Conservation (phyloP, 1,140 invertebrate genomes). For the Sinonovacula constricta region DNA sequence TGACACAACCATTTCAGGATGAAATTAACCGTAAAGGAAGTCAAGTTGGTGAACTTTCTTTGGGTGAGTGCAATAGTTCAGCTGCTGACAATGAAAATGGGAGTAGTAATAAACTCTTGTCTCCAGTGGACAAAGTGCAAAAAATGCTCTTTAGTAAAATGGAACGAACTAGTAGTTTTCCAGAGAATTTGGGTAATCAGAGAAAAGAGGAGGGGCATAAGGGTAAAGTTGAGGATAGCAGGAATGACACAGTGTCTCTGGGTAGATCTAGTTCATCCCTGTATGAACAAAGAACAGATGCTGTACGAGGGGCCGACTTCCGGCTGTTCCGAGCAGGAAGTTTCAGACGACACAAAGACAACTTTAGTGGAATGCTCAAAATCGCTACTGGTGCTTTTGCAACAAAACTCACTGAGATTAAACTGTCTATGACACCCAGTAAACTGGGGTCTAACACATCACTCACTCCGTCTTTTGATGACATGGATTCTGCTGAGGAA, state of each 20-base stretch:
- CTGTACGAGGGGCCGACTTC: constrained; percentile 42
- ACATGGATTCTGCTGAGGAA: constrained; percentile 36
- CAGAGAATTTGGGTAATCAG: constrained; percentile 50
- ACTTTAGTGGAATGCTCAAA: constrained; percentile 72
- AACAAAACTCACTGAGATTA: constrained; percentile 92
- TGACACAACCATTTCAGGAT: constrained; percentile 32
- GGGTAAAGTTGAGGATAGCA: not conserved
- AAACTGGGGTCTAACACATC: constrained; percentile 68
- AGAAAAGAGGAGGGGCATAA: constrained; percentile 5
- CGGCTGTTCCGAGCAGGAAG: constrained; percentile 55
- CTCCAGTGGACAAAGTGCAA: constrained; percentile 55
- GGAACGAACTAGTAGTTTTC: constrained; percentile 66
- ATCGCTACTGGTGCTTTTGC: constrained; percentile 89
- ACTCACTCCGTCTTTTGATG: constrained; percentile 52
- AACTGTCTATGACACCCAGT: constrained; percentile 86
- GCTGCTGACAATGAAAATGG: too few relatives aligned
- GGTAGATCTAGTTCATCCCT: constrained; percentile 42
- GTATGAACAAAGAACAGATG: constrained; percentile 29
- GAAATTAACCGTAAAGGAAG: constrained; percentile 18
- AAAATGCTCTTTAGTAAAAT: constrained; percentile 57
- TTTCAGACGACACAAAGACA: constrained; percentile 67
- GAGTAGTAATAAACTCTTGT: constrained; percentile 54
- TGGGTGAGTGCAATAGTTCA: constrained; percentile 37
- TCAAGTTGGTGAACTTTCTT: constrained; percentile 18
- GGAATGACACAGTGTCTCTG: constrained; percentile 19